Conservation (phyloP, 2,888 invertebrate species). For the Drosophila meridiana region DNA sequence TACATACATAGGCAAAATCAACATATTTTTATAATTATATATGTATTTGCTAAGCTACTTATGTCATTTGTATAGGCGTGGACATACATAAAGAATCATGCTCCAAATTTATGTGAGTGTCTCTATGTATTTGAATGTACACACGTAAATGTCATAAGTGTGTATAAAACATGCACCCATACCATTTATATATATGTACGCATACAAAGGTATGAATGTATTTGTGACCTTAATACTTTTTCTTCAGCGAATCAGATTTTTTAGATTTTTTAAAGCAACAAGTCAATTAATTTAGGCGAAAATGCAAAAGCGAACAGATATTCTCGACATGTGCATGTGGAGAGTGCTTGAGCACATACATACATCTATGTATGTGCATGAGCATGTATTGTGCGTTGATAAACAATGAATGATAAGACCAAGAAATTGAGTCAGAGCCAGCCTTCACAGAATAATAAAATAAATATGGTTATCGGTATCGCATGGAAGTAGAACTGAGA, state of each 20-base stretch:
- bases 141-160: neutral
- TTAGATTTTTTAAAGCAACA: slow-evolving; percentile 44
- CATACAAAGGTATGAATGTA: neutral
- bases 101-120: slow-evolving; percentile 14
- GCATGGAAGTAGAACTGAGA: slow-evolving; percentile 17
- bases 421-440: slow-evolving; percentile 52
- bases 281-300: slow-evolving; percentile 45
- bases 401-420: slow-evolving; percentile 49
- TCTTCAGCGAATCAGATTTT: slow-evolving; percentile 30
- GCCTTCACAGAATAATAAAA: slow-evolving; percentile 30
- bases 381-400: slow-evolving; percentile 36
- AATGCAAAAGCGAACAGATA: slow-evolving; percentile 41
- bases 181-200: neutral
- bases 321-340: slow-evolving; percentile 4
- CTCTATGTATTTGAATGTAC: neutral
- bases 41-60: neutral
- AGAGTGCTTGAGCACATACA: neutral
- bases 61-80: neutral
- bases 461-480: slow-evolving; percentile 34
- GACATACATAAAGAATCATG: slow-evolving; percentile 6
- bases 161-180: neutral
- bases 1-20: neutral
- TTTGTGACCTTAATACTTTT: slow-evolving; percentile 47
- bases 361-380: neutral
- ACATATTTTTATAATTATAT: slow-evolving; percentile 4